Base-by-base conservation (phyloP, 2,888 invertebrate genomes). In the Octodonta nipae region DNA sequence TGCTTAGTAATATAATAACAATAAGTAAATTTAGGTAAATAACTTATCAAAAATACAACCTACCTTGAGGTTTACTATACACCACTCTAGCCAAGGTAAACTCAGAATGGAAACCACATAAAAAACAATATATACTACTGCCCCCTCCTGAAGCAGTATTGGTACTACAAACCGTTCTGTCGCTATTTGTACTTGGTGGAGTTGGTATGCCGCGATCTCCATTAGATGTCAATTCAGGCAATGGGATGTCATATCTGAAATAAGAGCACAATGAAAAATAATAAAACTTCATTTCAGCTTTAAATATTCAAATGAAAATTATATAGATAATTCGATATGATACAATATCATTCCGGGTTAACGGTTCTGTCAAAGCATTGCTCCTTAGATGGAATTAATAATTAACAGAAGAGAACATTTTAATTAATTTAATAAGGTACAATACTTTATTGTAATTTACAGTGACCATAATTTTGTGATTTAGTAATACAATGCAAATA, bases 81-180 rank as follows among this genome's bases (percentile, higher is more conserved):
- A 87, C 65, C 15, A 86, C 79, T 46, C 86, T 68, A 45, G 87
- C 86, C 42, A 87, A 64, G 37, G 85, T 84, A 55, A 86, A 70
- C 66, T 87, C 86, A 28, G 86, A 86, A 64, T 87, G 86, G 44
- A 86, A 68, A 26, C 86, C 85, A 64, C 88, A 88, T 42, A 88
- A 71, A 65, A 84, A 87, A 58, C 88, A 88, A 62, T 86, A 87
- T 49, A 86, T 85, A 32, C 85, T 79, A 52, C 82, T 83, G 50
- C 82, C 78, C 61, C 73, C 71, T 32, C 68, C 71, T 61, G 72
- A 71, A 31, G 68, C 71, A 61, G 73, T 74, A 41, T 73, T 73
- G 36, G 35, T 41, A 70, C 71, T 49, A 72, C 71, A 47, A 10
- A 48, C 45, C 5, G 75, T 74, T 43, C 80, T 65, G 50, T 81